Evolutionary conservation across 2,888 invertebrate genomes (phyloP).

Genomic region (Invenusta paracnida): DNA sequence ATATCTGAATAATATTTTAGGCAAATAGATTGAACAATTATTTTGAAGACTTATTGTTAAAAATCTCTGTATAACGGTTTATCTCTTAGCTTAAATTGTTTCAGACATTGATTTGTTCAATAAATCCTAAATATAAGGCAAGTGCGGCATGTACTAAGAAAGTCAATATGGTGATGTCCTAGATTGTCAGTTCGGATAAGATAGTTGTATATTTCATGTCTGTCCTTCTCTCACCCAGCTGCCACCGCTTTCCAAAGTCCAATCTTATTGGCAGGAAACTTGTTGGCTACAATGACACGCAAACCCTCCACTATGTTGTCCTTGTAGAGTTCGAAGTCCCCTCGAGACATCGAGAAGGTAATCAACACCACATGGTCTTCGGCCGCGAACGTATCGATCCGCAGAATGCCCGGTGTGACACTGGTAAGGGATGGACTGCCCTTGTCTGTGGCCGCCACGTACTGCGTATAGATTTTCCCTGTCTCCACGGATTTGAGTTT

Average conservation of each 20-base stretch:
- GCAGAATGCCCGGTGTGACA: not conserved
- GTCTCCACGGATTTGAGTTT: not conserved
- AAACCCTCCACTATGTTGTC: not conserved
- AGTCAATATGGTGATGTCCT: too few species aligned
- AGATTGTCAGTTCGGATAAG: too few species aligned
- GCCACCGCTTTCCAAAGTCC: not conserved
- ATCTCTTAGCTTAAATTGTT: too few species aligned
- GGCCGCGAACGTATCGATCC: conserved; percentile 20
- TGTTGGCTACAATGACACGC: not conserved
- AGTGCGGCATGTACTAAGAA: too few species aligned
- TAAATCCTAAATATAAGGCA: too few species aligned
- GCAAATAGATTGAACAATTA: too few species aligned
- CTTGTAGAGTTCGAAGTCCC: not conserved
- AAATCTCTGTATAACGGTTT: too few species aligned
- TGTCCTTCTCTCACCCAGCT: not conserved
- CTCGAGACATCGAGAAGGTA: not conserved
- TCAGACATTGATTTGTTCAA: too few species aligned
- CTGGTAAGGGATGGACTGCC: not conserved
- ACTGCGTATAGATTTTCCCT: not conserved
- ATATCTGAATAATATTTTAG: too few species aligned
- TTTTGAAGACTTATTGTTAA: too few species aligned
- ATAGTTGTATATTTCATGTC: too few species aligned
- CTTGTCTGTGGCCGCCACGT: not conserved
- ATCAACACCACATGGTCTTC: conserved; percentile 18
- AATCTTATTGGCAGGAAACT: not conserved